Conservation (phyloP, 2,797 vertebrate genomes). For the Percopsis omiscomaycus region DNA sequence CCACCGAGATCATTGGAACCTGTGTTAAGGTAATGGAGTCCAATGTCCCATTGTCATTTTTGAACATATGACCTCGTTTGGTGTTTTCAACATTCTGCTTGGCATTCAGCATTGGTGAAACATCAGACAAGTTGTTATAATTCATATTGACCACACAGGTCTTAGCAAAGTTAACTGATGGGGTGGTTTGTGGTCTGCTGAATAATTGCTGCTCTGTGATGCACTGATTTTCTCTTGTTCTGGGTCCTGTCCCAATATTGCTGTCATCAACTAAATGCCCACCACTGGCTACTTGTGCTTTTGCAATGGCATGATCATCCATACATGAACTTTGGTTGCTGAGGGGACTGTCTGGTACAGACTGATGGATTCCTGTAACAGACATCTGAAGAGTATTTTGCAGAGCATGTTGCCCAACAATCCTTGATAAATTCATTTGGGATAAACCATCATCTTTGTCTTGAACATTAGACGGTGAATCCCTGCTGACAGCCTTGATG, state of each 20-base stretch:
- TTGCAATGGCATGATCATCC: not conserved
- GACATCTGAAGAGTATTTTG: slow-evolving; percentile 11
- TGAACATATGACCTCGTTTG: slow-evolving; percentile 6
- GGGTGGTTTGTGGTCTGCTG: slow-evolving; percentile 10
- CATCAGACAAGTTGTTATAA: slow-evolving; percentile 26
- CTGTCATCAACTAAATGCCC: not conserved
- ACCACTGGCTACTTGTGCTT: not conserved
- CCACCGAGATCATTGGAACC: not conserved
- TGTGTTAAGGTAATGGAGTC: slow-evolving; percentile 5
- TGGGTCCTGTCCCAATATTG: slow-evolving; percentile 5
- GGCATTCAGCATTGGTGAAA: slow-evolving; percentile 10
- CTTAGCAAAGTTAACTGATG: slow-evolving; percentile 21
- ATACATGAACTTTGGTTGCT: slow-evolving; percentile 12
- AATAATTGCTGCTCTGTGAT: slow-evolving; percentile 12
- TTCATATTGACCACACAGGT: slow-evolving; percentile 39
- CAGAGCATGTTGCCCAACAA: slow-evolving; percentile 12
- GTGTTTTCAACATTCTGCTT: slow-evolving; percentile 10
- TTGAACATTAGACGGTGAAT: slow-evolving; percentile 9
- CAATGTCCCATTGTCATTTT: slow-evolving; percentile 14
- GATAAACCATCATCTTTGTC: not conserved
- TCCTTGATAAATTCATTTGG: slow-evolving; percentile 13
- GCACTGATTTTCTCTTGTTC: not conserved
- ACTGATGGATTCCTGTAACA: slow-evolving; percentile 6
- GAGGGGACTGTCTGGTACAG: not conserved
- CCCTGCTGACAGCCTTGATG: slow-evolving; percentile 2